These are phyloP conservation scores for Hemicrepidius hirtus DNA, from an alignment of 2,888 invertebrate genomes.

Conservation along the genomic window DNA sequence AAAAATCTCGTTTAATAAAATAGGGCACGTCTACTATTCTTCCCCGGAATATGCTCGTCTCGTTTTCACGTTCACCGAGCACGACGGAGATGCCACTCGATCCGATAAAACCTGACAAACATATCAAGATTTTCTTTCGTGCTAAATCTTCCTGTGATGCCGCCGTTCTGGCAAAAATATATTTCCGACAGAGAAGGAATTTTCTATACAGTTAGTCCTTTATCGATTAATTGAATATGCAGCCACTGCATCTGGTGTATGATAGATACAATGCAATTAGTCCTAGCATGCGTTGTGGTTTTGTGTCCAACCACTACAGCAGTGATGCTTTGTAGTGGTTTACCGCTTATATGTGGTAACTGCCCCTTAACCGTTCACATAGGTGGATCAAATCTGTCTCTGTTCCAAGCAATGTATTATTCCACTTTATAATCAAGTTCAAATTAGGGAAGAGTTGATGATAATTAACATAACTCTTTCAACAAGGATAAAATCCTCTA, in stretches of 20 bases:
- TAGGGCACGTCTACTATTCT: slow-evolving; percentile 16
- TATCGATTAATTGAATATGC: slow-evolving; percentile 14
- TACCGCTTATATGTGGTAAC: slow-evolving; percentile 47
- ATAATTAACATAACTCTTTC: no score
- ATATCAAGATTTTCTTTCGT: slow-evolving; percentile 66
- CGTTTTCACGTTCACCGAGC: slow-evolving; percentile 37
- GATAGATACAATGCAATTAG: slow-evolving; percentile 51
- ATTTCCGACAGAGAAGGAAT: background rate
- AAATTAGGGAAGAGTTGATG: no score
- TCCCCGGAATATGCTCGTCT: slow-evolving; percentile 18
- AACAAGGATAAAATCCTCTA: no score
- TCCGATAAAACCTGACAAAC: slow-evolving; percentile 70
- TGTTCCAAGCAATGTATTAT: background rate
- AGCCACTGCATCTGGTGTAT: slow-evolving; percentile 44
- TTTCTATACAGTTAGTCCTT: background rate
- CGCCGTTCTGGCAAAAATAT: slow-evolving; percentile 6
- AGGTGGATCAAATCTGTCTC: slow-evolving; percentile 14
- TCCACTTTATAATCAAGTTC: no score
- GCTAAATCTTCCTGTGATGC: slow-evolving; percentile 31
- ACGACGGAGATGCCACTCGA: slow-evolving; percentile 60
- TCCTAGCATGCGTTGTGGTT: slow-evolving; percentile 48
- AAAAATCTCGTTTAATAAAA: slow-evolving; percentile 8
- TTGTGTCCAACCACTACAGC: slow-evolving; percentile 47
- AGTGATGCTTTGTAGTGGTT: slow-evolving; percentile 51
- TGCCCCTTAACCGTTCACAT: slow-evolving; percentile 38